Percentiles rank a stretch among this genome's conserved stretches.
Evolutionary conservation across 2,888 invertebrate species (phyloP).

Genomic region (Drosophila testacea): DNA sequence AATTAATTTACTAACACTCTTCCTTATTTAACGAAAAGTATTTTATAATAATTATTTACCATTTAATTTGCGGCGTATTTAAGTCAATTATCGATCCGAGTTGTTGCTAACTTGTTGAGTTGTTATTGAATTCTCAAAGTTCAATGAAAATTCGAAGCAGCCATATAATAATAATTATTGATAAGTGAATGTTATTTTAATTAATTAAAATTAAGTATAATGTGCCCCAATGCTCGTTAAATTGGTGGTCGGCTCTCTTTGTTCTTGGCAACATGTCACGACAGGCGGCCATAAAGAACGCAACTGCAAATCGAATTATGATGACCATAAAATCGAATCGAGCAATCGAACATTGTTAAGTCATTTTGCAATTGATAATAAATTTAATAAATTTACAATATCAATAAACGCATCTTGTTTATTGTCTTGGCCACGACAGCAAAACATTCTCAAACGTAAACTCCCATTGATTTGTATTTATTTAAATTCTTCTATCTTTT

Average conservation of each 20-base stretch:
- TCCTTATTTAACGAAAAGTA: slow-evolving; percentile 16
- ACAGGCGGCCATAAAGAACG: slow-evolving; percentile 43
- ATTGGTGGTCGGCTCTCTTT: slow-evolving; percentile 46
- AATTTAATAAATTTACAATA: slow-evolving; percentile 61
- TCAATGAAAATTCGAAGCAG: slow-evolving; percentile 37
- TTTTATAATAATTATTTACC: slow-evolving; percentile 19
- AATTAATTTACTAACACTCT: slow-evolving; percentile 11
- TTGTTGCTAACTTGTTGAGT: slow-evolving; percentile 24
- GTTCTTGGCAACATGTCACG: slow-evolving; percentile 24
- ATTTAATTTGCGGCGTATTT: slow-evolving; percentile 6
- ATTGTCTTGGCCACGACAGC: slow-evolving; percentile 37
- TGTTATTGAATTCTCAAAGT: slow-evolving; percentile 27
- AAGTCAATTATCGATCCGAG: slow-evolving; percentile 1
- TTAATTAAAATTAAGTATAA: slow-evolving; percentile 77
- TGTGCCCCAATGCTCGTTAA: slow-evolving; percentile 44
- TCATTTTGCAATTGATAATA: slow-evolving; percentile 64
- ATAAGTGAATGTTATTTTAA: slow-evolving; percentile 71
- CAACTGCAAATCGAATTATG: slow-evolving; percentile 62
- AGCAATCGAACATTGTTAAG: slow-evolving; percentile 57
- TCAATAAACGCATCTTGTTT: slow-evolving; percentile 53
- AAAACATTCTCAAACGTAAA: slow-evolving; percentile 1
- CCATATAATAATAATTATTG: slow-evolving; percentile 60
- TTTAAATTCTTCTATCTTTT: slow-evolving; percentile 12
- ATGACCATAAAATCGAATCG: slow-evolving; percentile 63
- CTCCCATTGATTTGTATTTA: slow-evolving; percentile 3